Base-by-base conservation (phyloP, 2,888 invertebrate genomes). In the Xiphydria camelus region DNA sequence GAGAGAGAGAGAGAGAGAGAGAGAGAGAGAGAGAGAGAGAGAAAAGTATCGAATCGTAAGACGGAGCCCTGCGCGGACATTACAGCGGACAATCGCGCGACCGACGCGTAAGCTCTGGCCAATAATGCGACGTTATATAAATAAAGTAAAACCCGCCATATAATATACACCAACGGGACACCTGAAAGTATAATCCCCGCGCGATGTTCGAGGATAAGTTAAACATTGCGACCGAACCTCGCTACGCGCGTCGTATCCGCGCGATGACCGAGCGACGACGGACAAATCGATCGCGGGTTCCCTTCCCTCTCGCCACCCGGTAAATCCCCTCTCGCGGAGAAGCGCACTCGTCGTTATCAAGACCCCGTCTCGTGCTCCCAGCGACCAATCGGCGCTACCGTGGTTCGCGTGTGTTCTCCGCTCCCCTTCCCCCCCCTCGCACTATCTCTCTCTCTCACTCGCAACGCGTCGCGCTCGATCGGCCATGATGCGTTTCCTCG, bases 291-390 rank as follows among this genome's bases (percentile, higher is more conserved):
- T 26, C n/a, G 26, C 26, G 14, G 10, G 26, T 26, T 26, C 26
- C 15, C 29, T 12, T 29, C 12, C 12, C 12, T 29, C 29, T 15
- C 29, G 29, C 4, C n/a, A 2, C 29, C 12, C 3, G 29, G 29
- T 29, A 12, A 1, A 29, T 14, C 9, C 5, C 31, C 36, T 20
- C 31, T 10, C 9, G 41, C 29, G 21, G 29, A 15, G 29, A 33
- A 41, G 31, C 21, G 21, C 21, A 25, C 41, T 34, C 17, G 17
- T 45, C 26, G 42, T 42, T 36, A 46, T 46, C 46, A 15, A 29
- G 4, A 20, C 20, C 22, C 29, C 23, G 34, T 18, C 41, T 19
- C 19, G n/a, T 17, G 6, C 17, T 42, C 22, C 42, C n/a, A n/a
- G n/a, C n/a, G 36, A 43, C 25, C 29, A 43, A 45, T 41, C 34